A percentile compares a stretch with the other conserved stretches of the same genome.
These are phyloP conservation scores for Diaphora mendica DNA, from an alignment of 2,888 invertebrate genomes.

Conservation along the genomic window DNA sequence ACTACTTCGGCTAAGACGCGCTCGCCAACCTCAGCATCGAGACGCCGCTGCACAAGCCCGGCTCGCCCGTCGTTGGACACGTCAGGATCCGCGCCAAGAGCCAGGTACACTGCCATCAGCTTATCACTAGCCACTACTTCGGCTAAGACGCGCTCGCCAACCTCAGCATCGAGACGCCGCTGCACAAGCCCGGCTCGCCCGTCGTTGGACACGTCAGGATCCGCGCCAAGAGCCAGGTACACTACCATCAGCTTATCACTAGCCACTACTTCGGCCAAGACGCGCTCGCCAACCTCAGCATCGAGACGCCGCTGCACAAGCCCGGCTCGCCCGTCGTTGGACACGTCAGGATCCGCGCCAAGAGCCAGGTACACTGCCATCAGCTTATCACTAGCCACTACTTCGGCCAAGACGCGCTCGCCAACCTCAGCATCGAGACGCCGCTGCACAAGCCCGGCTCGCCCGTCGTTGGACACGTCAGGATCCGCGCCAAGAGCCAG, in stretches of 20 bases:
- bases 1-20: conserved; percentile 97
- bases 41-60: conserved; percentile 94
- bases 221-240: conserved; percentile 99
- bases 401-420: conserved; percentile 99
- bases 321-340: conserved; percentile 96
- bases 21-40: conserved; percentile 99
- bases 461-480: conserved; percentile 98
- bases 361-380: conserved; percentile 99
- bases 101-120: no score
- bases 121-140: no score
- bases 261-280: conserved; percentile 99
- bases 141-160: conserved; percentile 99
- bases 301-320: conserved; percentile 97
- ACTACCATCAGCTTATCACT: no score
- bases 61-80: conserved; percentile 97
- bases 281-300: conserved; percentile 99
- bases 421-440: conserved; percentile 99
- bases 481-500: conserved; percentile 99
- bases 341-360: conserved; percentile 98
- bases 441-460: conserved; percentile 94
- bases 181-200: conserved; percentile 94
- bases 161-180: conserved; percentile 98
- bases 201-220: conserved; percentile 99
- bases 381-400: no score
- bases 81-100: conserved; percentile 99